Evolutionary conservation across 64 coral and sea anemone species (phyloP).

Genomic region (Catalaphyllia jardinei): DNA sequence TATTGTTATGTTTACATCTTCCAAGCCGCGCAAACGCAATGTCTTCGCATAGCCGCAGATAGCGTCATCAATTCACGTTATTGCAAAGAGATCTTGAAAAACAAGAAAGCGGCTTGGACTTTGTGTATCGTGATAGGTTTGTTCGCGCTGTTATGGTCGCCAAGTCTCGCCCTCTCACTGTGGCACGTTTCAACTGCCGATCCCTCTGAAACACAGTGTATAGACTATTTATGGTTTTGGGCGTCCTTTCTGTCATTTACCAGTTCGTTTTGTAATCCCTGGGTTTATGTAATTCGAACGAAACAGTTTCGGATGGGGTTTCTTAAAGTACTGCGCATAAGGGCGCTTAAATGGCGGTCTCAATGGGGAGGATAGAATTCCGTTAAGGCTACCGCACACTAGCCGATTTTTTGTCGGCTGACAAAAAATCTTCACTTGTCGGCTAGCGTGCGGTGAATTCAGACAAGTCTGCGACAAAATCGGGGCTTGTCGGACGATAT

Average conservation of each 20-base stretch:
- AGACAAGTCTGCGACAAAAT: too few relatives aligned
- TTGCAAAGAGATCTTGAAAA: slow-evolving; percentile 47
- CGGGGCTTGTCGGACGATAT: too few relatives aligned
- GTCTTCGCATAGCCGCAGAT: slow-evolving; percentile 11
- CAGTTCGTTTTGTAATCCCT: slow-evolving; percentile 58
- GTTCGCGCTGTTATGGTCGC: slow-evolving; percentile 42
- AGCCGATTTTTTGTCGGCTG: too few relatives aligned
- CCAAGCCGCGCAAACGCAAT: slow-evolving; percentile 32
- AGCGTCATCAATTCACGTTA: neutral
- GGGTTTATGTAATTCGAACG: slow-evolving; percentile 54
- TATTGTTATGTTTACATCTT: slow-evolving; percentile 50
- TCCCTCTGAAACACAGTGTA: neutral
- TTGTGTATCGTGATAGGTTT: slow-evolving; percentile 63
- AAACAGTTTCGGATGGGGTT: slow-evolving; percentile 45
- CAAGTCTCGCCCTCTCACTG: slow-evolving; percentile 43
- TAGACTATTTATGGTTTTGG: slow-evolving; percentile 51
- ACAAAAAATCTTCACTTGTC: too few relatives aligned
- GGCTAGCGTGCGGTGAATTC: too few relatives aligned
- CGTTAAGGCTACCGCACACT: too few relatives aligned
- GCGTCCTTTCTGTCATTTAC: slow-evolving; percentile 31
- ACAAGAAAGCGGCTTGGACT: slow-evolving; percentile 64
- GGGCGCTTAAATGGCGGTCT: neutral
- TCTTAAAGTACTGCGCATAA: neutral
- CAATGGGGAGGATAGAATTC: too few relatives aligned
- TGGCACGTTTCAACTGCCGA: neutral